These are phyloP conservation scores for Hypsibius dujardini DNA, from an alignment of 1,140 invertebrate genomes.

Conservation along the genomic window DNA sequence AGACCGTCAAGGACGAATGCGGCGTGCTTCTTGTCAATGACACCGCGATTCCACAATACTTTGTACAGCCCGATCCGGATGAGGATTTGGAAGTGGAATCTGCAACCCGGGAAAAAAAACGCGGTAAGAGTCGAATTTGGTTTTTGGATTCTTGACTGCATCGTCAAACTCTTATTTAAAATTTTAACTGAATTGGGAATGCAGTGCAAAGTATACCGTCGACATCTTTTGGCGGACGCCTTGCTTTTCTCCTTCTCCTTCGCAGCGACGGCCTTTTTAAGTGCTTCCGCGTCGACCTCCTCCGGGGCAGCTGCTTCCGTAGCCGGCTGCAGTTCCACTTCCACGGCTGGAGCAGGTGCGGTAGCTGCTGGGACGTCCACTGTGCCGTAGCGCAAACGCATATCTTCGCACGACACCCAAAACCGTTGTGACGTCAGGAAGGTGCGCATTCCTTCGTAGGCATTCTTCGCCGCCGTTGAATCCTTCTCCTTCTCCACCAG, in stretches of 20 bases:
- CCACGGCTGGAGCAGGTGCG: neutral
- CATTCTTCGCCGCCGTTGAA: neutral
- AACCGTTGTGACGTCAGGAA: neutral
- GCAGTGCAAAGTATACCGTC: neutral
- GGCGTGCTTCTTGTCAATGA: neutral
- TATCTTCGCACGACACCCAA: neutral
- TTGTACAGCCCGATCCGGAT: neutral
- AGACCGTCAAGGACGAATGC: neutral
- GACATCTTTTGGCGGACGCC: neutral
- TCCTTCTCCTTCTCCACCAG: neutral
- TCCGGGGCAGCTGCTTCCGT: neutral
- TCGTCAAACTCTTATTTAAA: neutral
- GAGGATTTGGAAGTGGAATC: slow-evolving; percentile 5
- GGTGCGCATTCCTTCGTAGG: neutral
- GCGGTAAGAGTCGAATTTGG: neutral
- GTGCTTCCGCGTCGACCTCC: neutral
- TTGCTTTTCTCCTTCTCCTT: neutral
- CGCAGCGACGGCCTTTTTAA: neutral
- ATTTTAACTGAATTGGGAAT: neutral
- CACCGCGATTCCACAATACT: neutral
- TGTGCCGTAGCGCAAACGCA: neutral
- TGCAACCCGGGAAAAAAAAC: neutral
- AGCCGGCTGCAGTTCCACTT: neutral
- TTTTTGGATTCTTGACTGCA: neutral
- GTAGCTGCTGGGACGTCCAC: neutral